A percentile compares a stretch with the other conserved stretches of the same genome.
Evolutionary conservation across 1,140 invertebrate species (phyloP).

Genomic region (Caenorhabditis elegans): WBcel235 BX284605.5:498001-498500

Average conservation of each 20-base stretch:
- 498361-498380: no score
- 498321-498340: not conserved
- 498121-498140: not conserved
- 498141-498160: not conserved
- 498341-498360: not conserved
- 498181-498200: not conserved
- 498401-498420: no score
- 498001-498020: not conserved
- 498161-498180: not conserved
- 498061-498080: not conserved
- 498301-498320: not conserved
- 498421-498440: no score
- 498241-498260: not conserved
- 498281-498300: not conserved
- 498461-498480: no score
- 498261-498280: not conserved
- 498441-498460: no score
- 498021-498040: not conserved
- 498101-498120: not conserved
- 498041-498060: not conserved
- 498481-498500: no score
- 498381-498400: no score
- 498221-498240: slow-evolving; percentile 3
- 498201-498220: not conserved
- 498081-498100: not conserved